Evolutionary conservation across 2,113 vertebrate genomes (phyloP).

Genomic region (Desmodus rotundus): DNA sequence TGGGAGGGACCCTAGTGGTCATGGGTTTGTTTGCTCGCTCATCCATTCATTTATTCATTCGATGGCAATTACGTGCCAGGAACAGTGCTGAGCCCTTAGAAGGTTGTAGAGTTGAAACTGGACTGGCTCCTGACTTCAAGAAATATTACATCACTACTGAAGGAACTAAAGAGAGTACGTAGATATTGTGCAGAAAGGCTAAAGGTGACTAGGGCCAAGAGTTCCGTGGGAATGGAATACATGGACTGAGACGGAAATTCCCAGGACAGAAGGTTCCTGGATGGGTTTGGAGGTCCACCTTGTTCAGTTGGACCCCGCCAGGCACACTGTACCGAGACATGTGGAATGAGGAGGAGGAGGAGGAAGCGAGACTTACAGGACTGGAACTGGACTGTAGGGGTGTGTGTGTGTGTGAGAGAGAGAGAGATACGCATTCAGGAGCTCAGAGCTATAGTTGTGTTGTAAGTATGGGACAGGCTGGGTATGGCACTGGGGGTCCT

Average conservation of each 20-base stretch:
- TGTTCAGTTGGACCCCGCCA: background rate
- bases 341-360: background rate
- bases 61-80: background rate
- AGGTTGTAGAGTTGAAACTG: background rate
- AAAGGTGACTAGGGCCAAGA: background rate
- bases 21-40: background rate
- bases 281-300: background rate
- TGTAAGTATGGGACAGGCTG: background rate
- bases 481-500: fast-evolving
- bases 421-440: background rate
- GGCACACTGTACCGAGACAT: background rate
- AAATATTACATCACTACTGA: background rate
- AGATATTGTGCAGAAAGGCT: background rate
- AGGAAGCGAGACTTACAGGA: background rate
- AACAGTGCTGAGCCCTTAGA: background rate
- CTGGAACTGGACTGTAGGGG: background rate
- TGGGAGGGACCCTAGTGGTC: background rate
- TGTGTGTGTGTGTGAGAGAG: background rate
- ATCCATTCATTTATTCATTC: background rate
- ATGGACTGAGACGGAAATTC: background rate
- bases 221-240: background rate
- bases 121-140: background rate
- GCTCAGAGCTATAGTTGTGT: fast-evolving
- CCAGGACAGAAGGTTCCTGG: background rate
- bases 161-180: fast-evolving